A percentile compares a stretch with the other conserved stretches of the same genome.
Conservation (phyloP, 2,113 vertebrate species). For the Hemiprocne comata region DNA sequence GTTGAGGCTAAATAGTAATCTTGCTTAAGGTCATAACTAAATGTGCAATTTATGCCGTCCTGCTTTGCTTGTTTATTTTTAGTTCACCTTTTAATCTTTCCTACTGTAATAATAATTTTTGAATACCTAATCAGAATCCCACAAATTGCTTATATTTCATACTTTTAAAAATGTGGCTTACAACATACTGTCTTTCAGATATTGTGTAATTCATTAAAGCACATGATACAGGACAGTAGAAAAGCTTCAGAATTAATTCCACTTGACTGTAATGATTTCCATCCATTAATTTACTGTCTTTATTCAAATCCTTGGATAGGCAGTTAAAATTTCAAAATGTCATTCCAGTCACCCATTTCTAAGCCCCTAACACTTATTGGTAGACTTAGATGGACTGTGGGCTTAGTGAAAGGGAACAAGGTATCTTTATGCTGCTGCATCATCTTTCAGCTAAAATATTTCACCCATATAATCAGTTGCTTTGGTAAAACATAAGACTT, state of each 20-base stretch:
- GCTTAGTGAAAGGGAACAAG: not conserved
- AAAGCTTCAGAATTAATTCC: not conserved
- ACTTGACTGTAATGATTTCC: not conserved
- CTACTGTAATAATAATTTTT: not conserved
- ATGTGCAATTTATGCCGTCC: not conserved
- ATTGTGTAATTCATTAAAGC: rapidly evolving
- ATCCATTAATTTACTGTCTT: not conserved
- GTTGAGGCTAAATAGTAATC: not conserved
- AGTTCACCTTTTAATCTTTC: not conserved
- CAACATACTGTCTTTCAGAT: not conserved
- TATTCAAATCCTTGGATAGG: not conserved
- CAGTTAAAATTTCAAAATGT: not conserved
- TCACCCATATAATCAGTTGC: not conserved
- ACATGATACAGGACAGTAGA: not conserved
- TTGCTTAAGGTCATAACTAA: not conserved
- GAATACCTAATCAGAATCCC: not conserved
- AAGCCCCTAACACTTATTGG: not conserved
- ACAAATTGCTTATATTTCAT: not conserved
- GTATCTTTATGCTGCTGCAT: not conserved
- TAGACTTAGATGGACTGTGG: not conserved
- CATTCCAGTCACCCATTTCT: not conserved
- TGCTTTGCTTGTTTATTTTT: not conserved
- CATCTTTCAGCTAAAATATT: constrained; percentile 19
- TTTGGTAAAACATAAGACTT: not conserved
- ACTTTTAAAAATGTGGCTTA: not conserved